A percentile compares a stretch with the other conserved stretches of the same genome.
These are phyloP conservation scores for Vicugna pacos DNA, from an alignment of 2,113 vertebrate genomes.

Conservation along the genomic window DNA sequence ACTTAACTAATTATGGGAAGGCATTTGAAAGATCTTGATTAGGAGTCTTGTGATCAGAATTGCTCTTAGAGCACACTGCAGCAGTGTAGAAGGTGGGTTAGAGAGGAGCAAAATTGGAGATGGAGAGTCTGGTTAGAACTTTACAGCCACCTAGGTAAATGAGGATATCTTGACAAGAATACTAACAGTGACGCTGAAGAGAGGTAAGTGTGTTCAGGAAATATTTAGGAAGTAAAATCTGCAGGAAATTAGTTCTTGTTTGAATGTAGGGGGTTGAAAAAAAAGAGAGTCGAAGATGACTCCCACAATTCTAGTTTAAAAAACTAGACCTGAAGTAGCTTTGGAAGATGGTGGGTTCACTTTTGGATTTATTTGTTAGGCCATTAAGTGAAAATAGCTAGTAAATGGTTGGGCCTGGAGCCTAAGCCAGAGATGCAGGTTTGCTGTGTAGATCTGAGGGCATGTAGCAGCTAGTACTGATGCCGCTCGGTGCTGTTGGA, in stretches of 20 bases:
- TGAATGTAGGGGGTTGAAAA: not conserved
- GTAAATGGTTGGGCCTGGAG: not conserved
- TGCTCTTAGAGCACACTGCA: not conserved
- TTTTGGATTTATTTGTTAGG: conserved; percentile 24
- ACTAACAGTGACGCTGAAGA: not conserved
- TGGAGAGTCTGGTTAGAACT: not conserved
- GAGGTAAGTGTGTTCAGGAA: not conserved
- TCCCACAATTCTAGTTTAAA: not conserved
- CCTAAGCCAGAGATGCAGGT: not conserved
- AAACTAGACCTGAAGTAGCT: not conserved
- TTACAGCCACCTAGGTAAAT: not conserved
- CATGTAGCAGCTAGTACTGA: not conserved
- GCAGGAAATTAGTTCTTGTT: not conserved
- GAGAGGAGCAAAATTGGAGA: not conserved
- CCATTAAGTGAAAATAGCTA: not conserved
- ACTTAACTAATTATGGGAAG: not conserved
- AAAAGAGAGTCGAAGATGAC: conserved; percentile 7
- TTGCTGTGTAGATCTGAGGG: not conserved
- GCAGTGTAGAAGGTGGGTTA: not conserved
- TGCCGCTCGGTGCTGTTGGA: not conserved
- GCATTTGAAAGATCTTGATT: not conserved
- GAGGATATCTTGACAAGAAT: not conserved
- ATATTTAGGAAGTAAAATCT: conserved; percentile 17
- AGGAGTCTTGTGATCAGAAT: not conserved
- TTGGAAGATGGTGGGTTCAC: conserved; percentile 17